A percentile compares a stretch with the other conserved stretches of the same genome.
Conservation (phyloP, 1,140 invertebrate species). For the Ips nitidus region DNA sequence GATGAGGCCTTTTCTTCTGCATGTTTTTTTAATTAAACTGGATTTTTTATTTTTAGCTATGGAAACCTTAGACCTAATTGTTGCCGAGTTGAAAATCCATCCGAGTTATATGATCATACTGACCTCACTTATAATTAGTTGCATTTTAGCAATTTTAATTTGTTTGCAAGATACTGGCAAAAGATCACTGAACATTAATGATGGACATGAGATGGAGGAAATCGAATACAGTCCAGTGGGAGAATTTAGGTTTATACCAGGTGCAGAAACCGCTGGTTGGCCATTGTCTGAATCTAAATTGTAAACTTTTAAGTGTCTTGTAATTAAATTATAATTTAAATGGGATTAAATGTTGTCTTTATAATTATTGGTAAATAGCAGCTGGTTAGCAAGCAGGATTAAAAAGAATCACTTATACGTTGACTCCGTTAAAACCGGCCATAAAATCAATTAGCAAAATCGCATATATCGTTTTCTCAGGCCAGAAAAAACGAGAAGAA, state of each 20-base stretch:
- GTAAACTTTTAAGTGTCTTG: no score
- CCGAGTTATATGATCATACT: slow-evolving; percentile 14
- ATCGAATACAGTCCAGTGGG: slow-evolving; percentile 3
- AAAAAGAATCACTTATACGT: no score
- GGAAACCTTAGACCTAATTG: slow-evolving; percentile 11
- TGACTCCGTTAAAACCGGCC: not conserved
- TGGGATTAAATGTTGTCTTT: no score
- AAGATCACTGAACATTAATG: no score
- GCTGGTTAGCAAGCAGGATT: no score
- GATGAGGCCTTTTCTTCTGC: no score
- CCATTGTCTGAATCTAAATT: no score
- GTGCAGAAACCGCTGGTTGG: not conserved
- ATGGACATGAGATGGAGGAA: not conserved
- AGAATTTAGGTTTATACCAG: slow-evolving; percentile 15
- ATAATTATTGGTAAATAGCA: no score
- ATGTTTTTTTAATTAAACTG: no score
- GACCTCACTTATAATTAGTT: slow-evolving; percentile 1
- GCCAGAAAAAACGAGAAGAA: slow-evolving; percentile 11
- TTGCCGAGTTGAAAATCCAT: slow-evolving; percentile 5
- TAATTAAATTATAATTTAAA: no score
- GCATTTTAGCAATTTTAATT: slow-evolving; percentile 1
- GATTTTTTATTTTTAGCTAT: slow-evolving; percentile 15
- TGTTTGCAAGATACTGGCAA: not conserved
- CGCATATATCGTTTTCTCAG: not conserved
- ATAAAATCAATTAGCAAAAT: slow-evolving; percentile 30